Evolutionary conservation across 2,113 vertebrate genomes (phyloP).

Genomic region (Antigone vipio): DNA sequence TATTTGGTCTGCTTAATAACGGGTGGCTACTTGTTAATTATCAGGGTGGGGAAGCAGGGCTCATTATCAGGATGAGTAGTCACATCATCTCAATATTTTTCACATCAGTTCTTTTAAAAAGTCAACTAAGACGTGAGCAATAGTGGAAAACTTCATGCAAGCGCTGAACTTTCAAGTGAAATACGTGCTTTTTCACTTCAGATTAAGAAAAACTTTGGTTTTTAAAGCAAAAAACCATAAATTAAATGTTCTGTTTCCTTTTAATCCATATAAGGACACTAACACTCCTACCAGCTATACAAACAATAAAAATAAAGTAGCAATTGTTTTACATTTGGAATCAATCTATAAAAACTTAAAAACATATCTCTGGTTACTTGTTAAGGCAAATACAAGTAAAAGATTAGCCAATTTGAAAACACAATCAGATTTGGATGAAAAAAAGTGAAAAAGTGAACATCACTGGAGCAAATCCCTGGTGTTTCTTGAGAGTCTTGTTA

Average conservation of each 20-base stretch:
- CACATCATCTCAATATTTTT: constrained; percentile 74
- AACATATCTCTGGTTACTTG: not conserved
- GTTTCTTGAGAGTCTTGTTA: not conserved
- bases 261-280: not conserved
- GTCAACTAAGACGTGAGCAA: constrained; percentile 59
- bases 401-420: not conserved
- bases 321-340: constrained; percentile 54
- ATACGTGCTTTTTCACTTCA: not conserved
- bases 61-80: constrained; percentile 80
- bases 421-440: not conserved
- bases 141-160: constrained; percentile 57
- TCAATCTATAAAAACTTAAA: constrained; percentile 41
- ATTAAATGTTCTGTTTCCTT: not conserved
- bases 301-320: not conserved
- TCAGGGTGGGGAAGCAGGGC: constrained; percentile 51
- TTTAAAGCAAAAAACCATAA: not conserved
- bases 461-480: not conserved
- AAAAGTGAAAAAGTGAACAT: not conserved
- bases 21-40: constrained; percentile 72
- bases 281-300: not conserved
- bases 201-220: not conserved
- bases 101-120: constrained; percentile 67
- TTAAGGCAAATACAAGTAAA: not conserved
- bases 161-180: not conserved
- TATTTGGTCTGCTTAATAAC: constrained; percentile 64